Conservation (phyloP, 2,888 invertebrate species). For the Caenorhabditis afra region DNA sequence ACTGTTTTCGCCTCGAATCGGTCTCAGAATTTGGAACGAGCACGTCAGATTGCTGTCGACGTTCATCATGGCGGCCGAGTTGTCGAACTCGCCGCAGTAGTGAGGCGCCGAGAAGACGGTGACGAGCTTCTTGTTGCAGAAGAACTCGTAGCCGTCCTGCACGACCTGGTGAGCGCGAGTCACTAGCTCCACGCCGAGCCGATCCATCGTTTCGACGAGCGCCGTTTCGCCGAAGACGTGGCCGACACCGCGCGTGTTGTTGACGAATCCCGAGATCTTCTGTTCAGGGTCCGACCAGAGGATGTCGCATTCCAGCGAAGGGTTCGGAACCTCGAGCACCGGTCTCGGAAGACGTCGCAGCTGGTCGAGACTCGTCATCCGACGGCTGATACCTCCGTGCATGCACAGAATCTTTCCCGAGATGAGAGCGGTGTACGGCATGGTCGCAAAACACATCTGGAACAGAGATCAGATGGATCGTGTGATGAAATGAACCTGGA, state of each 20-base stretch:
- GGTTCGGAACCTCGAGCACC: constrained; percentile 78
- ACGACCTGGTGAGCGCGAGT: constrained; percentile 58
- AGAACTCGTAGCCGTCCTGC: constrained; percentile 66
- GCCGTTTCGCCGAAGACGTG: constrained; percentile 84
- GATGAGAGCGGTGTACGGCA: constrained; percentile 71
- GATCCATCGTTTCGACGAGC: constrained; percentile 78
- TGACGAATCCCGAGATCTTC: constrained; percentile 60
- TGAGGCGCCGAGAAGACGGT: constrained; percentile 64
- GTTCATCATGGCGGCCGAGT: constrained; percentile 49
- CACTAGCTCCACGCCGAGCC: constrained; percentile 58
- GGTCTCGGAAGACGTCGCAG: constrained; percentile 59
- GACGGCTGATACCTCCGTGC: constrained; percentile 70
- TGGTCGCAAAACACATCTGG: constrained; percentile 66
- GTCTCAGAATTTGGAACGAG: constrained; percentile 31
- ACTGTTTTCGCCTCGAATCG: neutral
- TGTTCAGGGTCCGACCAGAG: constrained; percentile 82
- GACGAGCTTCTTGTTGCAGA: constrained; percentile 53
- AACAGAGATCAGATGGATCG: constrained; percentile 7
- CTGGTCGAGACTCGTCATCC: constrained; percentile 67
- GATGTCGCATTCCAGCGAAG: constrained; percentile 81
- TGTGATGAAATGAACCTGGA: constrained; percentile 61
- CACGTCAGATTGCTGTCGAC: constrained; percentile 47
- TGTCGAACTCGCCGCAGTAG: constrained; percentile 55
- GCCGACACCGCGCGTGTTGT: constrained; percentile 82
- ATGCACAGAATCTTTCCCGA: constrained; percentile 71